Evolutionary conservation across 2,888 invertebrate species (phyloP), one percentile per base, ranked within the genome.

Genomic region (Drosophila monieri): DNA sequence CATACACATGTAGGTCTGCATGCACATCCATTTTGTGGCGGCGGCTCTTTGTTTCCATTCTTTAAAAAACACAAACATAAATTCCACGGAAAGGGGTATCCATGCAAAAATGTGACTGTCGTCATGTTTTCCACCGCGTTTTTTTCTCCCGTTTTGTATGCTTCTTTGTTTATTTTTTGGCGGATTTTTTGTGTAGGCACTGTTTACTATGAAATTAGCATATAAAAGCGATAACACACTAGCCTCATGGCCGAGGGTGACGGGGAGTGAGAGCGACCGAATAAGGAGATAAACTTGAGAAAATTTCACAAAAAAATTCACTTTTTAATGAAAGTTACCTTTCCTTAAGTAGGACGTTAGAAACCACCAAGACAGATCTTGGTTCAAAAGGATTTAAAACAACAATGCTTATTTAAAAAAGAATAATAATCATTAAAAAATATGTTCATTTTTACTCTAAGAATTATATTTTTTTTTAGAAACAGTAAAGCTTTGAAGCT

Each of bases 201-300:
- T 80, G 80, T 77, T 80, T 79, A 77, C 80, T 76, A 76, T 73
- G 58, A 79, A 81, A 79, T 81, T 78, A 78, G 69, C 81, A 81
- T 81, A 81, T 81, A 67, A 79, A 76, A 78, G 57, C 46, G 46
- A 61, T 47, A 61, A 39, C 56, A 15, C 25, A 30, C 32, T 12
- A 6, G 6, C 5, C 39, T 9, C 18, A 15, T n/a, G 15, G 3
- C 39, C 15, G 43, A 18, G 21, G 18, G 43, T 9, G 21, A 48
- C 8, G 6, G 25, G 15, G 1, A 2, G 18, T 15, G 10, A 4
- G 41, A 4, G 5, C 9, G 21, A 18, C 21, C 21, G 9, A 25
- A 6, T 1, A n/a, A n/a, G 35, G 6, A 18, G 15, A 1, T 15
- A 12, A 15, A 27, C 15, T 10, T 30, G 10, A 35, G 6, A 2